Evolutionary conservation across 2,888 invertebrate genomes (phyloP), one percentile per base, ranked within the genome.

Genomic region (Gymnoscelis rufifasciata): DNA sequence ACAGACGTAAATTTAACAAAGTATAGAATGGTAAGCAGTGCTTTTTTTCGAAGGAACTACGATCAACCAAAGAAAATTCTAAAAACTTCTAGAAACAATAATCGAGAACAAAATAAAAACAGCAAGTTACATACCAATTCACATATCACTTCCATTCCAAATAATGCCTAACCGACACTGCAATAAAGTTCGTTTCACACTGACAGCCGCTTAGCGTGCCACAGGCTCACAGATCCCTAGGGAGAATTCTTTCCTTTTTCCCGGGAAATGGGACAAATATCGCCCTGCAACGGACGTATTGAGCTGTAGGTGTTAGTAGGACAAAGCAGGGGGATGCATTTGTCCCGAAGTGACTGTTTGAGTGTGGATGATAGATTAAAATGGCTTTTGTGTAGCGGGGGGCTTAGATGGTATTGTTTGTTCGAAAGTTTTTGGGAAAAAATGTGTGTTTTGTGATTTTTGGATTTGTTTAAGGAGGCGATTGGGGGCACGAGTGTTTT

Each of bases 181-280:
- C 35, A 19, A 35, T 15, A 35, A 35, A 35, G 35, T 19, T 10
- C 2, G n/a, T 35, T 35, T 11, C 19, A 15, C 35, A 15, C 15
- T 35, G 35, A 35, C 35, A 35, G 35, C 19, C 19, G 35, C 19
- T 35, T 35, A 35, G 15, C 35, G 35, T 43, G 47, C 26, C 43
- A 19, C 26, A 43, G 30, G 31, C 31, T 19, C 7, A 19, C 10
- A 10, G 6, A 10, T 13, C 39, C 35, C 35, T 11, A 43, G 48
- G 59, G 61, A 59, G 55, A 56, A 61, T 64, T 59, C 56, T 62
- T 66, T 71, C 66, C 68, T 67, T 36, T 45, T 50, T 54, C 56
- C 56, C 49, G 57, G 65, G 61, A 50, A 50, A 45, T 58, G 64
- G 60, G 64, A 66, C 64, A 67, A 66, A 67, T 60, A 66, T 59